Base-by-base conservation (phyloP, 1,140 invertebrate genomes). In the Magallana ariakensis region DNA sequence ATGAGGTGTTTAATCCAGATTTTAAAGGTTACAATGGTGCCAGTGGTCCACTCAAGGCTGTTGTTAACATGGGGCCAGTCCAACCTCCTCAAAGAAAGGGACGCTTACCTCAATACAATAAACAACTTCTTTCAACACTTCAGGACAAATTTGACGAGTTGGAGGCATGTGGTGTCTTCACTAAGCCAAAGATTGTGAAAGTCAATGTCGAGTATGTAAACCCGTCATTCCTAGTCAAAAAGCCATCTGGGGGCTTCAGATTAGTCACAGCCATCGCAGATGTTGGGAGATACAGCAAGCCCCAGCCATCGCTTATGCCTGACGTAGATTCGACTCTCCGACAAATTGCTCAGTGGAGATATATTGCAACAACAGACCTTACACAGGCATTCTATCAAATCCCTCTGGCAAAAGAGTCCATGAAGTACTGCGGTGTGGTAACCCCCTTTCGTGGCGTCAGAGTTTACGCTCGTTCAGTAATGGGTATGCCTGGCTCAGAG, bases 21-120 rank as follows among this genome's bases (percentile, higher is more conserved):
- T 56, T 87, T n/a, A 62, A 81, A 5, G 88, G 87, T 11, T 91
- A 90, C 75, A 90, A 91, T 84, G 86, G 89, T 56, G 82, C 86
- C 19, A 16, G 33, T 26, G 85, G 90, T n/a, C 70, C 86, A 22
- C 88, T 90, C 33, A 55, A 91, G 70, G 85, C 85, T 11, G 54
- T 86, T 19, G 87, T 92, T 10, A 90, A 90, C 81, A 91, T 91
- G 90, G 90, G 88, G n/a, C 90, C 90, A 55, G 87, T 85, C 11
- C 87, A 87, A 85, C 90, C 88, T 16, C 87, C 87, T 33, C 88
- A 91, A 81, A 80, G 88, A 1, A 89, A 90, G 56, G 89, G 88
- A 6, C 84, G 91, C 53, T 13, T 92, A 33, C 89, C 88, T 16
- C 88, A 88, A 84, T 90, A 91, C 57, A 85, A 88, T 15, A 81